Evolutionary conservation across 2,113 vertebrate genomes (phyloP).

Genomic region (Dipodomys stephensi): DNA sequence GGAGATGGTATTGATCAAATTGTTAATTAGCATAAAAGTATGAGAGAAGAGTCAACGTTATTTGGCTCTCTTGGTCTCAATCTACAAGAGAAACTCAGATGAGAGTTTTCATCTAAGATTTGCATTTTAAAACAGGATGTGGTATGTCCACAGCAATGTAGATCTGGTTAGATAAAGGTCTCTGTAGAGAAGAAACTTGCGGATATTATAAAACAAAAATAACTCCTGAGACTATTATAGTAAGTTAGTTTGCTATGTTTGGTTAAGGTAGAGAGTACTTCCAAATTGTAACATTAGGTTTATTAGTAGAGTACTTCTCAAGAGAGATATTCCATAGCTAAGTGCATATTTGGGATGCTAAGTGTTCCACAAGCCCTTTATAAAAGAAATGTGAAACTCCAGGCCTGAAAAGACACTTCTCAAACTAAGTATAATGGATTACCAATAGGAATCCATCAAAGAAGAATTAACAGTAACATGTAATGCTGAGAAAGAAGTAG

Average conservation of each 20-base stretch:
- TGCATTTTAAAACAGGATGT: background rate
- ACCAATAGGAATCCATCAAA: too few relatives aligned
- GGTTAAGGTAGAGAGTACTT: background rate
- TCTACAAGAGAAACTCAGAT: background rate
- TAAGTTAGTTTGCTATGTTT: background rate
- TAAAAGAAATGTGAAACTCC: too few relatives aligned
- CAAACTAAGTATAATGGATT: too few relatives aligned
- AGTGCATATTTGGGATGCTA: too few relatives aligned
- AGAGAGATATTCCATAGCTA: background rate
- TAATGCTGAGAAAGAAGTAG: background rate
- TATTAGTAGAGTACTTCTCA: slow-evolving; percentile 35
- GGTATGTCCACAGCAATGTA: background rate
- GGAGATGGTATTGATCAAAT: background rate
- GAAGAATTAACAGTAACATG: background rate
- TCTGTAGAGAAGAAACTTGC: too few relatives aligned
- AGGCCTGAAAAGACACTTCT: too few relatives aligned
- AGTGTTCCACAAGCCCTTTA: too few relatives aligned
- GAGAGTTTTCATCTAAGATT: background rate
- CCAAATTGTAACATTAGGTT: background rate
- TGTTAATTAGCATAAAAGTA: background rate
- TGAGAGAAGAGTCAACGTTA: background rate
- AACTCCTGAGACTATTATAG: background rate
- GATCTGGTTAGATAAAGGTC: background rate
- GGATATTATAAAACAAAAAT: background rate
- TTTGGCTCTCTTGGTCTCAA: background rate